Conservation (phyloP, 53 echinoderm and acorn worm species). For the Actinopyga echinites region DNA sequence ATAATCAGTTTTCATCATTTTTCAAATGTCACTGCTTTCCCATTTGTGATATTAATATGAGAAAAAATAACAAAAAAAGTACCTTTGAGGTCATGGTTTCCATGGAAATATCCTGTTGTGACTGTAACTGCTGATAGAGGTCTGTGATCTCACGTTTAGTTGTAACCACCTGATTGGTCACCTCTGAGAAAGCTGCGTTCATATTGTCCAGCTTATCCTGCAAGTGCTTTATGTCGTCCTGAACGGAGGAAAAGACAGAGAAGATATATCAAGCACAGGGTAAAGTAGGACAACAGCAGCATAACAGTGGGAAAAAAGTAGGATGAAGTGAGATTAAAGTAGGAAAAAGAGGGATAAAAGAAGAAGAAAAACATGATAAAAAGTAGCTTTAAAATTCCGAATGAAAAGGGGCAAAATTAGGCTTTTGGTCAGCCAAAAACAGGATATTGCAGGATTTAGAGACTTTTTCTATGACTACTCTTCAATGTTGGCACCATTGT, state of each 20-base stretch:
- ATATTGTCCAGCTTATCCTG: conserved; percentile 80
- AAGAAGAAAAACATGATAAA: background rate
- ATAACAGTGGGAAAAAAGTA: background rate
- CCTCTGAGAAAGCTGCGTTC: conserved; percentile 68
- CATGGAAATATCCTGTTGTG: conserved; percentile 62
- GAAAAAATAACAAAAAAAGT: no score
- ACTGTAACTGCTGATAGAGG: conserved; percentile 71
- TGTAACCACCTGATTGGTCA: conserved; percentile 65
- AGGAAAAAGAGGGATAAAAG: background rate
- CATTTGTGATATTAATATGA: no score
- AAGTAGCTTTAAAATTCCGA: no score
- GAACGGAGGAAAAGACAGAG: background rate
- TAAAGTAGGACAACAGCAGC: background rate
- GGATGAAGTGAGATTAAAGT: background rate
- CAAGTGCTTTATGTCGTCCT: conserved; percentile 71
- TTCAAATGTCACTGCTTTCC: no score
- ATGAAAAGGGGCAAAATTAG: no score
- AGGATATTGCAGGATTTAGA: no score
- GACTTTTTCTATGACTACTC: no score
- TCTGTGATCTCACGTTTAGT: conserved; percentile 63
- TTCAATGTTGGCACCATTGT: no score
- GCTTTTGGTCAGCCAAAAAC: no score
- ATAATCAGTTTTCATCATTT: no score
- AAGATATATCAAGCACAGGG: background rate
- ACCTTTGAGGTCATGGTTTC: conserved; percentile 26